Evolutionary conservation across 2,888 invertebrate genomes (phyloP), one percentile per base, ranked within the genome.

Genomic region (Drosophila robusta): DNA sequence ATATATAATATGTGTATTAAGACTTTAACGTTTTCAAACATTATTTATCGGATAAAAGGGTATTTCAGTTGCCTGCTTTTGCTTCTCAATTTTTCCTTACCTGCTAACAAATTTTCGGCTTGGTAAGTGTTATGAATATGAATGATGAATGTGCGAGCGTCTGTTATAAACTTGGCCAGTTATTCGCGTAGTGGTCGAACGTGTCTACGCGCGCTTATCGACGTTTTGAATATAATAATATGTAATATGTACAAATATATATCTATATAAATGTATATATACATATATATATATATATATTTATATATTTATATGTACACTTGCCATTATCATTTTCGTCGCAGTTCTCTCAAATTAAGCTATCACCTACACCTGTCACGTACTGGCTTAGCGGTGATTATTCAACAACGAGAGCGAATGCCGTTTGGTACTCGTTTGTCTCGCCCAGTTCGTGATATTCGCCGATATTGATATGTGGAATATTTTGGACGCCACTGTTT

Each of bases 331-430:
- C 57, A 68, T 68, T 54, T 44, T 44, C 4, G 29, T 41, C n/a
- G 26, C 42, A 46, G 38, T 50, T 39, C 34, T 57, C 47, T 34
- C 50, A 44, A 38, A 67, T 62, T 50, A 39, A 24, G 16, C 39
- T 42, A 42, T 47, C 49, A 36, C 51, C 60, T 56, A 54, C 61
- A 39, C 29, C 62, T 61, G 79, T 78, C 78, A 81, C 82, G 79
- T 78, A 74, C 26, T 12, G 46, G 55, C 46, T 49, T 54, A 38
- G 46, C 38, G 24, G n/a, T 5, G 29, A 24, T 39, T 39, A 39
- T 39, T 39, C n/a, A 39, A 16, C 39, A 39, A 16, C 39, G n/a
- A 16, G 16, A 9, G 39, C 39, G 38, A 38, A n/a, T 8, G 14
- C 14, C 14, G 14, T 14, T 14, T 38, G 14, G 38, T 14, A 38